Percentiles rank a stretch among this genome's conserved stretches.
Conservation (phyloP, 2,797 vertebrate species). For the Lycodopsis pacificus region DNA sequence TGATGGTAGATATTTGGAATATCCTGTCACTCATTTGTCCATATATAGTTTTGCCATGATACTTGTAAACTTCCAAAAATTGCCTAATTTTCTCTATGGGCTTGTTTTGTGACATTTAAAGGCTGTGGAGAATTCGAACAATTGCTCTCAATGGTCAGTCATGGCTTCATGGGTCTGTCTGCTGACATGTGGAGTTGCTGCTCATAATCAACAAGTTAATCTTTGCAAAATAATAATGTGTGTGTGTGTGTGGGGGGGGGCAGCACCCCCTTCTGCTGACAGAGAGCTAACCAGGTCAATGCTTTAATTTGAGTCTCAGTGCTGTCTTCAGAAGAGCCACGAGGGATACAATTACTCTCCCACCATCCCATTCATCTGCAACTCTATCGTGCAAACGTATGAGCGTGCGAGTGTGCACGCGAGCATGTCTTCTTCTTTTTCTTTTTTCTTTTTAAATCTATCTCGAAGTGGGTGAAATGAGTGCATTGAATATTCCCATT, state of each 20-base stretch:
- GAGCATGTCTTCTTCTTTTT: conserved; percentile 27
- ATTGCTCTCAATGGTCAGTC: not conserved
- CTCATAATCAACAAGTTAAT: conserved; percentile 54
- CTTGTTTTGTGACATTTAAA: not conserved
- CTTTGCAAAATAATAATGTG: conserved; percentile 43
- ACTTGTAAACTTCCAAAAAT: not conserved
- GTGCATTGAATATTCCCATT: conserved; percentile 46
- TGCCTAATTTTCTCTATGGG: not conserved
- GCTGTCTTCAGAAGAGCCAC: conserved; percentile 62
- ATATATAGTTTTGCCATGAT: not conserved
- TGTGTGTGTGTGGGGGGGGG: conserved; percentile 39
- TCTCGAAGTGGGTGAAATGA: conserved; percentile 45
- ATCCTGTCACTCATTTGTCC: not conserved
- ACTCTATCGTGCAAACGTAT: conserved; percentile 16
- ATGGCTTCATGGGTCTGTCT: not conserved
- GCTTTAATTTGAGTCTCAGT: conserved; percentile 71
- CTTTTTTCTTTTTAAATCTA: conserved; percentile 1
- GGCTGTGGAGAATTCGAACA: not conserved
- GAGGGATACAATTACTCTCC: conserved; percentile 69
- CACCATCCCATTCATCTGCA: conserved; percentile 62
- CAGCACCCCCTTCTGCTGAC: conserved; percentile 52
- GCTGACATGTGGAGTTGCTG: conserved; percentile 4
- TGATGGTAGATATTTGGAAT: not conserved
- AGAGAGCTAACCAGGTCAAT: conserved; percentile 75
- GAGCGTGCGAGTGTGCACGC: conserved; percentile 23